phyloP scores from a whole-genome alignment of 2,113 vertebrate genomes.

The Oncorhynchus gorbuscha region DNA sequence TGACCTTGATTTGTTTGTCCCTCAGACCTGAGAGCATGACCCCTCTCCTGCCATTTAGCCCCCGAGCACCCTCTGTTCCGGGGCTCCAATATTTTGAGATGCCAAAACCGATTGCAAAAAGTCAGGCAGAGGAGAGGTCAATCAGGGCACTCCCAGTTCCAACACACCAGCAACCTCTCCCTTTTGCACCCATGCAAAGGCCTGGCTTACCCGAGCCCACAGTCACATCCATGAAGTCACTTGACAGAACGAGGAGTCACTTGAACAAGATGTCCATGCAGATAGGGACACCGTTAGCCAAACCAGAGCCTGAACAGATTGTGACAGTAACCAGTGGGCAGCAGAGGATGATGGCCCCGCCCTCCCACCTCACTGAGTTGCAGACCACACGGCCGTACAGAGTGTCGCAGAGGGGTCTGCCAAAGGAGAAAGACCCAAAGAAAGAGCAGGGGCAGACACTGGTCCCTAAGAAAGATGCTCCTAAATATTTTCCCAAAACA shows the following conservation, averaged over 20 bases:
- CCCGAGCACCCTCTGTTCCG: conserved; percentile 33
- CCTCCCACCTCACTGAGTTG: neutral
- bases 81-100: conserved; percentile 48
- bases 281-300: conserved; percentile 23
- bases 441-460: conserved; percentile 17
- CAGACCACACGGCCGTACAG: neutral
- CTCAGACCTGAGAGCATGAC: conserved; percentile 64
- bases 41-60: conserved; percentile 49
- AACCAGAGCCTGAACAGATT: conserved; percentile 23
- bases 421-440: conserved; percentile 30
- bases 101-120: conserved; percentile 38
- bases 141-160: neutral
- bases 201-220: conserved; percentile 20
- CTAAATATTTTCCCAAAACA: conserved; percentile 33
- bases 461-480: conserved; percentile 32
- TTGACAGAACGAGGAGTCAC: conserved; percentile 29
- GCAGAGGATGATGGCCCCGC: neutral
- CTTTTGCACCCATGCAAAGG: conserved; percentile 6
- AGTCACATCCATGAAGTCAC: conserved; percentile 6
- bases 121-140: conserved; percentile 28
- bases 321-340: neutral
- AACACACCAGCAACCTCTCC: neutral
- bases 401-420: conserved; percentile 14
- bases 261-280: conserved; percentile 43
- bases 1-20: conserved; percentile 59